Evolutionary conservation across 2,888 invertebrate genomes (phyloP).

Genomic region (Ashinkailepas kermadecensis): DNA sequence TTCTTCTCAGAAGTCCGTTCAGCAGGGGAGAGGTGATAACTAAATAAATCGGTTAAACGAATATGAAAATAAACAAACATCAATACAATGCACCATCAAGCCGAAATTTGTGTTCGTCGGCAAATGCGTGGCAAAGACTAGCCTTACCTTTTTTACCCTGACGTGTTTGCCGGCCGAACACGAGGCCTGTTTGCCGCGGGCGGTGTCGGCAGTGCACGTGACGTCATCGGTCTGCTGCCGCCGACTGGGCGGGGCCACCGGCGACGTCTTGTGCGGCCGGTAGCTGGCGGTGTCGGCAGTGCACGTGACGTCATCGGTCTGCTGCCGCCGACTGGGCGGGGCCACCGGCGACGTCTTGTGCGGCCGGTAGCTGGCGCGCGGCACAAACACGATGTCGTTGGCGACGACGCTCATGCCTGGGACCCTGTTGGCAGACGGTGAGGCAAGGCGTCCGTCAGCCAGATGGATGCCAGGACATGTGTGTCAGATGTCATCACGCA

Average conservation of each 20-base stretch:
- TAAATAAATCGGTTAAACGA: neutral
- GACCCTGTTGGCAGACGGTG: neutral
- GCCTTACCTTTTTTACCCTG: neutral
- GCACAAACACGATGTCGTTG: neutral
- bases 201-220: neutral
- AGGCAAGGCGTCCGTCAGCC: neutral
- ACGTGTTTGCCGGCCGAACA: neutral
- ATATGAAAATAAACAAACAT: neutral
- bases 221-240: neutral
- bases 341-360: neutral
- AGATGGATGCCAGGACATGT: too few relatives aligned
- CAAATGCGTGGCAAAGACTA: neutral
- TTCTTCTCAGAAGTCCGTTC: neutral
- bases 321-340: neutral
- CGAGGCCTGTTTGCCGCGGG: neutral
- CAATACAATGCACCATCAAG: neutral
- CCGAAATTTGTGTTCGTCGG: neutral
- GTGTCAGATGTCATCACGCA: too few relatives aligned
- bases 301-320: neutral
- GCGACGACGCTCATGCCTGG: slow-evolving; percentile 5
- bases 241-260: neutral
- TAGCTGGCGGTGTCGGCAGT: neutral
- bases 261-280: neutral
- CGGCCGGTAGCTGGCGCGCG: neutral
- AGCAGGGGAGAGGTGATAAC: neutral